Base-by-base conservation (phyloP, 2,797 vertebrate species). In the Ctenopoma multispine region DNA sequence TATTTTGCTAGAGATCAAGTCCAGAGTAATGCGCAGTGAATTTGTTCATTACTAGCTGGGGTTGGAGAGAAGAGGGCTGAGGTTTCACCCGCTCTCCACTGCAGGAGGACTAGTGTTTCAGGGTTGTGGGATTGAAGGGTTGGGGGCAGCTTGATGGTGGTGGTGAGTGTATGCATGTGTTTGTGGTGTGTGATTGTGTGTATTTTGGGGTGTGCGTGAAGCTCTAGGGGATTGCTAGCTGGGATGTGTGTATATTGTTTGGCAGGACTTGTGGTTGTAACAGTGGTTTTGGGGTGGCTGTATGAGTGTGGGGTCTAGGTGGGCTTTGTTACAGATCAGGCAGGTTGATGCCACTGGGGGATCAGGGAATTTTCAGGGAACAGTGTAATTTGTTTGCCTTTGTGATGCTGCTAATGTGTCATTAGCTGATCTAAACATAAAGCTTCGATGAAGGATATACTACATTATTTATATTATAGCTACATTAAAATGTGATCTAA, bases 1-100 rank as follows among this genome's bases (percentile, higher is more conserved):
- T 98, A 98, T 99, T 99, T 99, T 98, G 96, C 97, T 94, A 96
- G 96, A 97, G 97, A 99, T 99, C 97, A 99, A 97, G 98, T 98
- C 96, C 96, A 95, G 95, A 97, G 98, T 99, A 99, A 99, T 99
- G 96, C 84, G 91, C 97, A 96, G 97, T 97, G 97, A 97, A 99
- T 99, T 98, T 99, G 97, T 99, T 99, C 97, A 99, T 98, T 98
- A 98, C 96, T 79, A 81, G 88, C 73, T 21, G 40, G 48, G 85
- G 77, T 72, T 85, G 93, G 79, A 82, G 77, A 84, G 79, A 72
- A 83, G 84, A 81, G 69, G 72, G 77, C 83, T 69, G 73, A 83
- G 86, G 77, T 86, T 86, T 87, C 59, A 73, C 73, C 79, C 24
- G 20, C 74, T 74, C 72, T 83, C 61, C 62, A 63, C 69, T 71